Conservation (phyloP, 2,113 vertebrate genomes). For the Falco punctatus region DNA sequence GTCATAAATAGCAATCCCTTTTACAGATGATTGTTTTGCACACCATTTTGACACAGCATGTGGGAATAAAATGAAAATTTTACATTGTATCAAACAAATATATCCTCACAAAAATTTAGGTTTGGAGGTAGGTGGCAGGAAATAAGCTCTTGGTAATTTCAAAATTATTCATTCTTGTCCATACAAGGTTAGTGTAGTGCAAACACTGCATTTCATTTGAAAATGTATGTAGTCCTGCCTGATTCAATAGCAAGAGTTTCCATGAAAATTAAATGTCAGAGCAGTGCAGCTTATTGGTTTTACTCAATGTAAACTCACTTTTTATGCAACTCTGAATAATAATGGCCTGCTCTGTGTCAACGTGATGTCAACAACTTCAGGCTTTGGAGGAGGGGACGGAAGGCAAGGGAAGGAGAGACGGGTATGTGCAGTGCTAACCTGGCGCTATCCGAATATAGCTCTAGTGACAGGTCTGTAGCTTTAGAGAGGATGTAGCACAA, state of each 20-base stretch:
- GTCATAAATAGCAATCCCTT: not conserved
- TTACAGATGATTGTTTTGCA: not conserved
- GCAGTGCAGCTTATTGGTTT: conserved; percentile 64
- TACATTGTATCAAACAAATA: not conserved
- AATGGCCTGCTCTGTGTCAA: conserved; percentile 51
- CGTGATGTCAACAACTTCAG: conserved; percentile 29
- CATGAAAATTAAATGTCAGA: conserved; percentile 76
- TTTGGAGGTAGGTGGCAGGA: not conserved
- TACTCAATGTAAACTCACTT: conserved; percentile 67
- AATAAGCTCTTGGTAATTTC: not conserved
- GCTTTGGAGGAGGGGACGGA: not conserved
- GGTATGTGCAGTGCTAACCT: not conserved
- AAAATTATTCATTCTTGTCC: conserved; percentile 5
- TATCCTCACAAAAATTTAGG: not conserved
- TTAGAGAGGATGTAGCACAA: not conserved
- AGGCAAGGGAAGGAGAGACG: not conserved
- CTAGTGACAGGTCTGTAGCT: not conserved
- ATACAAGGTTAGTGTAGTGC: not conserved
- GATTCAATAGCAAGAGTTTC: conserved; percentile 63
- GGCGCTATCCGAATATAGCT: conserved; percentile 24
- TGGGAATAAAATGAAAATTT: not conserved
- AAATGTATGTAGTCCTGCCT: conserved; percentile 22
- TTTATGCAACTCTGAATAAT: conserved; percentile 67
- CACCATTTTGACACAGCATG: not conserved
- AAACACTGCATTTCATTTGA: conserved; percentile 49